Evolutionary conservation across 2,888 invertebrate species (phyloP), one percentile per base, ranked within the genome.

Genomic region (Selenia dentaria): DNA sequence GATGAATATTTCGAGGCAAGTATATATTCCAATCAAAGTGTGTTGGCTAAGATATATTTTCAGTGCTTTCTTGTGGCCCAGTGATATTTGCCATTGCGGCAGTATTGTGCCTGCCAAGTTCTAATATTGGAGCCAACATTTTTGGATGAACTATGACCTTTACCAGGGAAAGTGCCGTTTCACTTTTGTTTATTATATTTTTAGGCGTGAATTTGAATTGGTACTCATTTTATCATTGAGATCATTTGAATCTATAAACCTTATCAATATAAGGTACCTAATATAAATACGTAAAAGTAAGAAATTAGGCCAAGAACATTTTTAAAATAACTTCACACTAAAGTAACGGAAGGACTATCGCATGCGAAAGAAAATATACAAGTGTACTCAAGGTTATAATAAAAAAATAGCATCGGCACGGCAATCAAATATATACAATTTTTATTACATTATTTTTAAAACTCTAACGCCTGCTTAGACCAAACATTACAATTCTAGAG

Each of bases 21-120:
- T 11, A 5, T 40, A 28, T 20, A 13, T 33, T 22, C 28, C n/a
- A n/a, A n/a, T n/a, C n/a, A n/a, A n/a, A n/a, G n/a, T 27, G 13
- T 35, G 29, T 35, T 33, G 12, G 10, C 16, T 27, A 20, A 27
- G 34, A 48, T 42, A 61, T 70, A 72, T 73, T 77, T 74, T 65
- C 39, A 56, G 54, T 64, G 60, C 66, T 77, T 78, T 79, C 70
- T 62, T 66, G 49, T 80, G 84, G 59, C 87, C 84, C 67, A 86
- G 71, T 88, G 87, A 85, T 83, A 88, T 89, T 87, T 87, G 54
- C 63, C 56, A 70, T 62, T 66, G 67, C 62, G 60, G 62, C 66
- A 72, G 63, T 64, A 63, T 61, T 52, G 57, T 64, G 77, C 74
- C 69, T 84, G 86, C 85, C 83, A 83, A 82, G 70, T 70, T 67